phyloP scores from a whole-genome alignment of 37 sponge, comb jelly and placozoan genomes.

The Ephydatia muelleri region DNA sequence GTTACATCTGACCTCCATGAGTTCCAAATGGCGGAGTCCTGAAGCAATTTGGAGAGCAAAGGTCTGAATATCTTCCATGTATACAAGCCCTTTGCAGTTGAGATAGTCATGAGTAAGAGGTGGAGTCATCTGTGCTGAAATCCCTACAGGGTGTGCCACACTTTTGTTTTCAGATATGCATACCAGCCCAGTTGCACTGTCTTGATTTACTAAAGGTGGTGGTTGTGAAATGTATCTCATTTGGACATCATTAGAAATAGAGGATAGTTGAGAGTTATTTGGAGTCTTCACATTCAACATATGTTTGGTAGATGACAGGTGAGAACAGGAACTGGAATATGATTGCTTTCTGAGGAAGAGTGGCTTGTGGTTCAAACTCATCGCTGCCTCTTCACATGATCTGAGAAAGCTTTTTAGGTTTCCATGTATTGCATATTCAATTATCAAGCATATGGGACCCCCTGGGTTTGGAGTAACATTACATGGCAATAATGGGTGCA shows the following conservation, averaged over 20 bases:
- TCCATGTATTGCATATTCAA: conserved; percentile 70
- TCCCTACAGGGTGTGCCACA: no score
- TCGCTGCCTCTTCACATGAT: conserved; percentile 31
- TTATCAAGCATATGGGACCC: conserved; percentile 38
- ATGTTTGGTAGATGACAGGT: no score
- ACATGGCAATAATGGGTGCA: no score
- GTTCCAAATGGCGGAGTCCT: conserved; percentile 30
- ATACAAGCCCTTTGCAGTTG: background rate
- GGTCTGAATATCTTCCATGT: conserved; percentile 23
- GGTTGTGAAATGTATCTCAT: no score
- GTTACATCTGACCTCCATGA: conserved; percentile 30
- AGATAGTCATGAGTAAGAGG: conserved; percentile 28
- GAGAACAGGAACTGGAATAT: no score
- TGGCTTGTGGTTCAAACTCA: conserved; percentile 25
- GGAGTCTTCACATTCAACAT: no score
- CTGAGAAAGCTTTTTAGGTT: conserved; percentile 49
- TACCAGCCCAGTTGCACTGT: no score
- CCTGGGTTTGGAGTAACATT: conserved; percentile 2
- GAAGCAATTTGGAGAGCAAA: conserved; percentile 51
- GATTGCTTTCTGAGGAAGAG: background rate
- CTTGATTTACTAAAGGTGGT: no score
- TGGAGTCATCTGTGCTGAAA: background rate
- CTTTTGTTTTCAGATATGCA: no score
- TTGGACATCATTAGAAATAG: no score
- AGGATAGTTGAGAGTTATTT: no score